A percentile compares a stretch with the other conserved stretches of the same genome.
Evolutionary conservation across 2,888 invertebrate species (phyloP).

Genomic region (Nyleta sp.): DNA sequence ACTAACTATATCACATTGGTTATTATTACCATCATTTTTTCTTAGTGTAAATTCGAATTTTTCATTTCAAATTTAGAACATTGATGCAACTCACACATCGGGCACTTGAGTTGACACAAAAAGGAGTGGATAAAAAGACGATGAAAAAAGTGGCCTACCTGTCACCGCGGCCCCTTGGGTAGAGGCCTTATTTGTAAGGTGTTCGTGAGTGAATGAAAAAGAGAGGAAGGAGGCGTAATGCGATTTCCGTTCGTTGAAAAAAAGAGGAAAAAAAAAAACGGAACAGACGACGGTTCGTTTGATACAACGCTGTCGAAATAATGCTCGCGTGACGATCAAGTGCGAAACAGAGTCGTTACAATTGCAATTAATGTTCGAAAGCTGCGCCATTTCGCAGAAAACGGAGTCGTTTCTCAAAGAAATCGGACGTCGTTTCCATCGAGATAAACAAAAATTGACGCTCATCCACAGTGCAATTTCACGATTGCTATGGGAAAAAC

Average conservation of each 20-base stretch:
- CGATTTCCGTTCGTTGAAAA: constrained; percentile 41
- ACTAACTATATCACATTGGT: no score
- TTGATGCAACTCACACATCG: neutral
- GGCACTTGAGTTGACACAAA: constrained; percentile 12
- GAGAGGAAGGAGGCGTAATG: constrained; percentile 45
- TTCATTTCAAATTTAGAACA: neutral
- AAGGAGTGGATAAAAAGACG: constrained; percentile 2
- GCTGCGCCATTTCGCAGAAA: constrained; percentile 26
- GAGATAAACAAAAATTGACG: no score
- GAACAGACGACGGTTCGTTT: constrained; percentile 29
- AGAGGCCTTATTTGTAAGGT: constrained; percentile 35
- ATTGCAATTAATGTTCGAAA: constrained; percentile 33
- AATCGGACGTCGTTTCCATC: constrained; percentile 2
- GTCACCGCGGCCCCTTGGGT: constrained; percentile 21
- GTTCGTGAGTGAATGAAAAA: constrained; percentile 37
- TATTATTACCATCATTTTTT: no score
- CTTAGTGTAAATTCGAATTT: no score
- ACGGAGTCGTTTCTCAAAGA: constrained; percentile 13
- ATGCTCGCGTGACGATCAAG: constrained; percentile 46
- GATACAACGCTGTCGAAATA: constrained; percentile 39
- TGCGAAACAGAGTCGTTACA: constrained; percentile 38
- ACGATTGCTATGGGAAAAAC: neutral
- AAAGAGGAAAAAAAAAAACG: neutral
- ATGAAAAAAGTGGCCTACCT: constrained; percentile 17
- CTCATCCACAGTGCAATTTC: no score